Evolutionary conservation across 53 echinoderm and acorn worm species (phyloP).

Genomic region (Patiria pectinifera): DNA sequence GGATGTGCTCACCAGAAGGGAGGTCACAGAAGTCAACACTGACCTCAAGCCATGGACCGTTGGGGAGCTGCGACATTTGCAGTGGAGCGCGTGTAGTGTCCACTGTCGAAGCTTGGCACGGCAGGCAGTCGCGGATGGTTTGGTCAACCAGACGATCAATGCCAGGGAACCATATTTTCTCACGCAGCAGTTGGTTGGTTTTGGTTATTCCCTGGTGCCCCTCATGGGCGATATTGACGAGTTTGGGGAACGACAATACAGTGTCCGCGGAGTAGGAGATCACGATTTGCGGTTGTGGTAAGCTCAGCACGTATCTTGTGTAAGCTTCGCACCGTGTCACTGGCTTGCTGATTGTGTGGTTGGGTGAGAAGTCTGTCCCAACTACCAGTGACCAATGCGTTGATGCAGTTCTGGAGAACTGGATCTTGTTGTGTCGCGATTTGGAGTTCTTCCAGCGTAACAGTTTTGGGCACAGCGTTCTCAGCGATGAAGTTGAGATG

Average conservation of each 20-base stretch:
- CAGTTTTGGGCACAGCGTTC: constrained; percentile 36
- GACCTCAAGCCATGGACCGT: constrained; percentile 48
- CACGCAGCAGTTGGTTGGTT: constrained; percentile 67
- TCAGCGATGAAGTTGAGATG: constrained; percentile 42
- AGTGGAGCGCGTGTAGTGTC: constrained; percentile 40
- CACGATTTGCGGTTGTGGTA: constrained; percentile 54
- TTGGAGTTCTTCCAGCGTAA: constrained; percentile 31
- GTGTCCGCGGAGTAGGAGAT: constrained; percentile 68
- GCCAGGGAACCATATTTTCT: constrained; percentile 82
- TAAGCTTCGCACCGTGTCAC: constrained; percentile 13
- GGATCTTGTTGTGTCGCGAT: constrained; percentile 38
- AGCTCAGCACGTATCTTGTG: constrained; percentile 36
- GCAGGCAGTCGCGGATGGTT: constrained; percentile 59
- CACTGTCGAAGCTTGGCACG: constrained; percentile 66
- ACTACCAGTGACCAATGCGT: constrained; percentile 21
- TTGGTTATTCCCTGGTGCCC: constrained; percentile 34
- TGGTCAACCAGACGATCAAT: constrained; percentile 66
- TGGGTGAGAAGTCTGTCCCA: constrained; percentile 12
- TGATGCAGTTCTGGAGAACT: constrained; percentile 10
- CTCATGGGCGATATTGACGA: constrained; percentile 37
- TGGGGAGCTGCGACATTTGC: constrained; percentile 59
- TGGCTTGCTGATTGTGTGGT: constrained; percentile 31
- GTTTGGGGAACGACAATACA: constrained; percentile 74
- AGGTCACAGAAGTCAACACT: constrained; percentile 58
- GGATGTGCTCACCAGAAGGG: constrained; percentile 40